Percentiles rank a stretch among this genome's conserved stretches.
These are phyloP conservation scores for Ataeniobius toweri DNA, from an alignment of 2,797 vertebrate genomes.

Conservation along the genomic window DNA sequence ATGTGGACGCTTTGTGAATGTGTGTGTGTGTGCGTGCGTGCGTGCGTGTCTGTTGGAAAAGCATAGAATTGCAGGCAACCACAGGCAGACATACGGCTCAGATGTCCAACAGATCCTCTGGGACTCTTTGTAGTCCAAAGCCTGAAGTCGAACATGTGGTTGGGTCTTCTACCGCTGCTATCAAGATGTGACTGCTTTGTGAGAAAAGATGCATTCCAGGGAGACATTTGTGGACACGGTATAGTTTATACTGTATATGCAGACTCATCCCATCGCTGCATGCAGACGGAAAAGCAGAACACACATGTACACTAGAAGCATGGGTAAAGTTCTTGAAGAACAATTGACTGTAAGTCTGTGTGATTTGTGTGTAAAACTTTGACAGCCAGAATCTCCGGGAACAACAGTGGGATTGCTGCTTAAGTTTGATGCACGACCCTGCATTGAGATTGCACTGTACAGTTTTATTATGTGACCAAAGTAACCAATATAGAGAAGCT, in stretches of 20 bases:
- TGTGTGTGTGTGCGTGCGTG: conserved; percentile 11
- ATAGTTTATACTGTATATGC: conserved; percentile 8
- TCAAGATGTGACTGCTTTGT: conserved; percentile 72
- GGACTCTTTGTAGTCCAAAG: conserved; percentile 56
- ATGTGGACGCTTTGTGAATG: neutral
- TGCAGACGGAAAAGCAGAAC: conserved; percentile 19
- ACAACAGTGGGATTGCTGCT: conserved; percentile 43
- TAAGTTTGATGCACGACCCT: conserved; percentile 56
- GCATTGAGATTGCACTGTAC: conserved; percentile 60
- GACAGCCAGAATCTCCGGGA: conserved; percentile 61
- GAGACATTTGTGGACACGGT: conserved; percentile 53
- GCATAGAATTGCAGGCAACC: conserved; percentile 54
- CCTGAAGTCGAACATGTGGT: conserved; percentile 60
- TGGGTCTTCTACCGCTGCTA: conserved; percentile 53
- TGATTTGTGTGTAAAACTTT: conserved; percentile 63
- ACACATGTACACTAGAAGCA: conserved; percentile 19
- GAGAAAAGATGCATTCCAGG: conserved; percentile 68
- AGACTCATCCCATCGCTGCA: conserved; percentile 33
- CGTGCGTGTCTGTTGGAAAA: conserved; percentile 34
- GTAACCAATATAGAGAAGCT: conserved; percentile 59
- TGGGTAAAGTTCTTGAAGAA: conserved; percentile 32
- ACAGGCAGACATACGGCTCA: conserved; percentile 69
- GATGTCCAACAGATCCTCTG: conserved; percentile 58
- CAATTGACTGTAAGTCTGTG: conserved; percentile 46
- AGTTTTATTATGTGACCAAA: conserved; percentile 71